Conservation (phyloP, 2,888 invertebrate genomes). For the Erpobdella octoculata region DNA sequence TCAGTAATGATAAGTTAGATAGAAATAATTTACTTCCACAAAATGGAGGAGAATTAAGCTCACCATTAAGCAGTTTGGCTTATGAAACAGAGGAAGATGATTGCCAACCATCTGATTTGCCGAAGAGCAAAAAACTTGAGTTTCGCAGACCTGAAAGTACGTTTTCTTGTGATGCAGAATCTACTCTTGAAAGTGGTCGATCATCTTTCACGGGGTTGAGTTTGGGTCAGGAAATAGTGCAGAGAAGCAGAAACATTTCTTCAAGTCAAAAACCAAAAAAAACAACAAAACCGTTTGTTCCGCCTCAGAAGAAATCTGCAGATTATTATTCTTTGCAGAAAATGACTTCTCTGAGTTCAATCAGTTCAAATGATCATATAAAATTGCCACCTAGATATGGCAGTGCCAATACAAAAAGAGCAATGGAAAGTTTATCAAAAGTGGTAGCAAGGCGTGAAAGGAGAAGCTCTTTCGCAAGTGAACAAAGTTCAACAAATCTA, state of each 20-base stretch:
- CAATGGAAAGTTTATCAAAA: too few species aligned
- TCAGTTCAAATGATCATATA: too few species aligned
- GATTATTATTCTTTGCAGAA: background rate
- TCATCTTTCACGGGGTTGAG: constrained; percentile 11
- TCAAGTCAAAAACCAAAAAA: background rate
- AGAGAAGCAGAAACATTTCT: constrained; percentile 13
- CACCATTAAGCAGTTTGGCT: background rate
- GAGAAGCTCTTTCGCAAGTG: background rate
- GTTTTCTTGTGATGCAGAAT: background rate
- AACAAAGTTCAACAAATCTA: background rate
- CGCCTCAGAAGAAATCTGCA: background rate
- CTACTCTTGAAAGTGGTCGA: background rate
- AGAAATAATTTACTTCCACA: too few species aligned
- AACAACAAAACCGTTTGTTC: background rate
- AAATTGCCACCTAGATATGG: too few species aligned
- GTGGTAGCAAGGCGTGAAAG: too few species aligned
- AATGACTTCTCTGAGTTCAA: background rate
- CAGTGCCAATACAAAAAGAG: too few species aligned
- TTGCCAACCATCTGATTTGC: background rate
- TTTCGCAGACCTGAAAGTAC: background rate
- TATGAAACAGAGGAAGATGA: background rate
- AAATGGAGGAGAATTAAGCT: too few species aligned
- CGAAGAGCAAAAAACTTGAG: background rate
- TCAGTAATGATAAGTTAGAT: background rate
- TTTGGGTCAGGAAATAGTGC: constrained; percentile 16